Conservation (phyloP, 2,797 vertebrate species). For the Diglossa cyanea region DNA sequence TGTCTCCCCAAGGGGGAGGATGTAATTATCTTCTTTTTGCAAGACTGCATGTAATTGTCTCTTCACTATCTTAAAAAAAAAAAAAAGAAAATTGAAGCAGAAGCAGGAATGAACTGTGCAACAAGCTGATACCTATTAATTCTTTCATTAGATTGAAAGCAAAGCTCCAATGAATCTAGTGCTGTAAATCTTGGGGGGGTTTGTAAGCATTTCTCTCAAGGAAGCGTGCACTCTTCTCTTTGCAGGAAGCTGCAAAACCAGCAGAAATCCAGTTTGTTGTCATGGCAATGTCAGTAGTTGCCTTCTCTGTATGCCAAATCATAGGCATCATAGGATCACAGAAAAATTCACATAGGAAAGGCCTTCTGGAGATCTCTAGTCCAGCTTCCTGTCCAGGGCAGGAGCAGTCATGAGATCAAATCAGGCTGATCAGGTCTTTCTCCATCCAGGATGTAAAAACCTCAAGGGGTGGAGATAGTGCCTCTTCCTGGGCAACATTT, state of each 20-base stretch:
- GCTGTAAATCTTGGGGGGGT: neutral
- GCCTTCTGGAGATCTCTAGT: neutral
- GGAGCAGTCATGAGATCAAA: neutral
- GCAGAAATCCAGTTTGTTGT: constrained; percentile 23
- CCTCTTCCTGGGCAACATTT: neutral
- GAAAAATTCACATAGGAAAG: neutral
- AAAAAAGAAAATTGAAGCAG: neutral
- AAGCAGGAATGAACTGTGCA: neutral
- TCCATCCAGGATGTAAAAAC: neutral
- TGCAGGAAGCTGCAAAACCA: neutral
- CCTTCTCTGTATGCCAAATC: neutral
- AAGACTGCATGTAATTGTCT: constrained; percentile 20
- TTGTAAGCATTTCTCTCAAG: neutral
- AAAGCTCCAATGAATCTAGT: neutral
- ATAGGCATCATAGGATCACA: neutral
- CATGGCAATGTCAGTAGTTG: neutral
- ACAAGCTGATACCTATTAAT: constrained; percentile 10
- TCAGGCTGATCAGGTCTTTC: neutral
- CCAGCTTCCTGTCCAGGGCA: neutral
- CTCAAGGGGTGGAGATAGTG: neutral
- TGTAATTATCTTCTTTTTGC: constrained; percentile 27
- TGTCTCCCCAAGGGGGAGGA: neutral
- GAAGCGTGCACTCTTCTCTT: rapidly evolving
- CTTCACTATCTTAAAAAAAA: neutral
- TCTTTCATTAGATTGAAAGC: neutral